Conservation (phyloP, 2,888 invertebrate species). For the Spodoptera picta region DNA sequence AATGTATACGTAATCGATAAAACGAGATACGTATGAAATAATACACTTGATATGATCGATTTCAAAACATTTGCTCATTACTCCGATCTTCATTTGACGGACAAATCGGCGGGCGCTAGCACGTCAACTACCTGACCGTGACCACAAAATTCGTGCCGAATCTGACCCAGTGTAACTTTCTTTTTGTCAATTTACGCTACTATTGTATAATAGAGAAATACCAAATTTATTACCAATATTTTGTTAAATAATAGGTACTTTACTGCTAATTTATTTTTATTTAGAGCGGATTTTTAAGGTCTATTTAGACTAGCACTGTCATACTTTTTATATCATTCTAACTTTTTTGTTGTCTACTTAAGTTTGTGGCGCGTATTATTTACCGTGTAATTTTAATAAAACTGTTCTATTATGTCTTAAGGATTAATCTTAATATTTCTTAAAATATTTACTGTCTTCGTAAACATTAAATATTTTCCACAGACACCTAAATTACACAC, state of each 20-base stretch:
- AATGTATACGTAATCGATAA: no score
- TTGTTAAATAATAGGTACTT: constrained; percentile 57
- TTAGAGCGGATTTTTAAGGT: constrained; percentile 8
- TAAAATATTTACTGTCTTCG: background rate
- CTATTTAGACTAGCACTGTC: background rate
- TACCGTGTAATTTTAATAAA: no score
- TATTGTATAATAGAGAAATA: constrained; percentile 70
- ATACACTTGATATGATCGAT: background rate
- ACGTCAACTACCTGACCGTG: constrained; percentile 75
- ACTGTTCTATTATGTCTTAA: no score
- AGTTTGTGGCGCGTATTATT: no score
- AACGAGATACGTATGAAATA: constrained; percentile 1
- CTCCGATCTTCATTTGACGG: constrained; percentile 3
- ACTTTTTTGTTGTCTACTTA: no score
- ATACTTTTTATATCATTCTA: no score
- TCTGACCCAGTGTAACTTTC: constrained; percentile 71
- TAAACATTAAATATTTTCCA: constrained; percentile 14
- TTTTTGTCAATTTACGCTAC: constrained; percentile 71
- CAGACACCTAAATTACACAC: constrained; percentile 19
- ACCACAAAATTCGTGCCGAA: constrained; percentile 78
- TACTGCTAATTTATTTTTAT: constrained; percentile 20
- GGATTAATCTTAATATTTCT: background rate
- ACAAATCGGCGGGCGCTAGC: constrained; percentile 5
- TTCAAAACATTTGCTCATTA: constrained; percentile 20
- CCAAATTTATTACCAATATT: constrained; percentile 53